Base-by-base conservation (phyloP, 2,113 vertebrate species). In the Crypturellus undulatus region DNA sequence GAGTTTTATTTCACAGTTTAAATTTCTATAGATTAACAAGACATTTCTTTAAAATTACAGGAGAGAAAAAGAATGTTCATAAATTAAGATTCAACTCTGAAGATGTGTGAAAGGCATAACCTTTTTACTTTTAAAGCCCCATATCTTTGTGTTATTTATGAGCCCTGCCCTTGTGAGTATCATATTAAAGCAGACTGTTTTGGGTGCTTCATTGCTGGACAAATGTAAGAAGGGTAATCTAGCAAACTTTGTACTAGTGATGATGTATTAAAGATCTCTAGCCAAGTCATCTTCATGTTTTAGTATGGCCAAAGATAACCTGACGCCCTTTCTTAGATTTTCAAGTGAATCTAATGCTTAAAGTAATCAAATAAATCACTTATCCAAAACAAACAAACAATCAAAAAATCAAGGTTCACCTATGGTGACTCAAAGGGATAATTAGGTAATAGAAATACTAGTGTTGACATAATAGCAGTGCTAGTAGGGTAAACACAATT, bases 401-500 rank as follows among this genome's bases (percentile, higher is more conserved):
- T 20, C 38, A 32, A 54, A 54, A 42, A 34, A 22, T 8, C 4
- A 71, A 56, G 22, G 9, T 82, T 92, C 73, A 36, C 28, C 38
- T 14, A 49, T 30, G 25, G 11, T 22, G 7, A 83, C 70, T 89
- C 36, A 32, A 84, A 84, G 32, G 45, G 30, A 79, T 89, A 71
- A 93, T 59, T 59, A 65, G 36, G 20, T 45, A 52, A 72, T 38
- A 81, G 54, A 92, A 91, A 70, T 91, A 77, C 16, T 56, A 56
- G 5, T 75, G 42, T 60, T 90, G 72, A 73, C 38, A 71, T 60
- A 94, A 70, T 64, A 77, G 77, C 49, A 69, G 56, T 64, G 67
- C 42, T 91, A 79, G 79, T 73, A 67, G 84, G 89, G 12, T 67
- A 94, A 85, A 87, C 73, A 51, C 20, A 82, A 85, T 90, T 91